Evolutionary conservation across 2,113 vertebrate genomes (phyloP), one percentile per base, ranked within the genome.

Genomic region (Psophia crepitans): DNA sequence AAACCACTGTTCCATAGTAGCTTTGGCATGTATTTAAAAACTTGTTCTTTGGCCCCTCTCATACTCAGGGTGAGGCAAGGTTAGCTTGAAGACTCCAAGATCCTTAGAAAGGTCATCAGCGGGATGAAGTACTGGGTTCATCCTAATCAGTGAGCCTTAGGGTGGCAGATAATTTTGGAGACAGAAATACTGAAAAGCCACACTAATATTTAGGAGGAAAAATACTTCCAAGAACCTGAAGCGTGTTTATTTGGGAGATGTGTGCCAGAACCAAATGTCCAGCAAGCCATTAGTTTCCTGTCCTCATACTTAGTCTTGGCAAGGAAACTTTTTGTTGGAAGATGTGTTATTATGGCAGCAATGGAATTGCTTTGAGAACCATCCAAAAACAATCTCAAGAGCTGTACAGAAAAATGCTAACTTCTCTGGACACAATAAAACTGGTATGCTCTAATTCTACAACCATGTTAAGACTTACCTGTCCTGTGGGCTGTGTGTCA

Each of bases 341-440:
- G 56, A 75, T 51, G 46, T 95, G 88, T 93, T 90, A 77, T 90
- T 96, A 81, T 92, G 93, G 76, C 80, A 93, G 35, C 73, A 70
- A 58, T 68, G 49, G 64, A 95, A 93, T 78, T 90, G 64, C 92
- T 95, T 93, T 97, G 92, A 93, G 90, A 87, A 69, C 12, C 49
- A 87, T 96, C 88, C 93, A 94, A 93, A 95, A 97, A 64, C 51
- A 81, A 66, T 89, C 68, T 88, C 51, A 43, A 46, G 63, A 71
- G 33, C 80, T 84, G 60, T 68, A 32, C 56, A 89, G 85, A 95
- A 84, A 95, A 93, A 49, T 66, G 39, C 28, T 65, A 14, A 63
- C 41, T 86, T 90, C 66, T 80, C 60, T 89, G 73, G n/a, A 23
- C 35, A 74, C 80, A 73, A 0, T 66, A 56, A 84, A 81, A 64